Base-by-base conservation (phyloP, 2,113 vertebrate genomes). In the Charadrius vociferus region DNA sequence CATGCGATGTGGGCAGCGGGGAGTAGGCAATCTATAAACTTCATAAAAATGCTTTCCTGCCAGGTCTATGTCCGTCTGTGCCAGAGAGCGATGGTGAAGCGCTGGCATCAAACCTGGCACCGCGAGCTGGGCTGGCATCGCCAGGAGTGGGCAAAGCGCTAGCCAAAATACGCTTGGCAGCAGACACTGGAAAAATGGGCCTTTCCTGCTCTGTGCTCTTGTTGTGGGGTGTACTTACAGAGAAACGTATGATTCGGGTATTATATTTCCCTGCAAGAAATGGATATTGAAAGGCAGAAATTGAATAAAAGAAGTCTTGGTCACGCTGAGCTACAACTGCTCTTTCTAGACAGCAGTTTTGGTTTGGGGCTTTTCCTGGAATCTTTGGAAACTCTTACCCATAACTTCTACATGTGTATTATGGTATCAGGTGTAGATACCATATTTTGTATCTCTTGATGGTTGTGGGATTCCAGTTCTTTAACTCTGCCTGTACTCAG, bases 271-370 rank as follows among this genome's bases (percentile, higher is more conserved):
- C 82, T 85, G 56, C 80, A 94, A 74, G 68, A 91, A 95, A 74
- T 37, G 27, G 87, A 52, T 78, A 47, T 72, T 20, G 52, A 94
- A 96, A 83, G 62, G 93, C 73, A 91, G 93, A 92, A 92, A 41
- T 23, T 81, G 73, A 96, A 85, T 92, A 52, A 94, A 94, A 78
- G 84, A 84, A 96, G 79, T 70, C 62, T 56, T 91, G 81, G 90
- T 92, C 85, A 90, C 9, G 36, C 67, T 86, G 62, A 94, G 80
- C 68, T 88, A 58, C 45, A 80, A 32, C 41, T 86, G 74, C 79
- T 96, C 86, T 95, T 97, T 96, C 95, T 93, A 97, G 81, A 62
- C 37, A 59, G 67, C 77, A 67, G 52, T 95, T 96, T 95, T 53
- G 22, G 50, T 78, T n/a, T 95, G 95, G 41, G 22, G 18, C 5